A percentile compares a stretch with the other conserved stretches of the same genome.
phyloP scores from a whole-genome alignment of 2,113 vertebrate species.

The Pseudorectes ferrugineus region DNA sequence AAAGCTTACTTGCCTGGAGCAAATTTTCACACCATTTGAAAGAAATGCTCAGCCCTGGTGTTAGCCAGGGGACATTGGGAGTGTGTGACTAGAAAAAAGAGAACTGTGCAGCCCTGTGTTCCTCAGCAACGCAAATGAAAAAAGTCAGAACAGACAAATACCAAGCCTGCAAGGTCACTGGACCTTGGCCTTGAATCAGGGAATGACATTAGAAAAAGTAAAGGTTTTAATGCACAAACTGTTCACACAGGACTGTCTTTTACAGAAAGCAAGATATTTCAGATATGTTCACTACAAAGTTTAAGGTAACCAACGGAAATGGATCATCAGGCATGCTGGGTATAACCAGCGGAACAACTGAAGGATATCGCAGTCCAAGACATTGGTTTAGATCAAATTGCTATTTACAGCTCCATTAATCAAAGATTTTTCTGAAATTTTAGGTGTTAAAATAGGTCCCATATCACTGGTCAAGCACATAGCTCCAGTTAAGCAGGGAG shows the following conservation, averaged over 20 bases:
- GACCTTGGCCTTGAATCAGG: neutral
- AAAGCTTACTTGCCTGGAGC: neutral
- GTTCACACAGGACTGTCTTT: neutral
- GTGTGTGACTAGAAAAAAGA: neutral
- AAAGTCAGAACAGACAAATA: neutral
- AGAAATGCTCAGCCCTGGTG: neutral
- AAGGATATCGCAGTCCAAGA: neutral
- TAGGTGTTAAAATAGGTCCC: neutral
- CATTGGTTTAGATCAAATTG: neutral
- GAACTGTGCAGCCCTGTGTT: neutral
- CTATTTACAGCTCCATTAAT: neutral
- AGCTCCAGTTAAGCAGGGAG: neutral
- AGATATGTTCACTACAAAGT: neutral
- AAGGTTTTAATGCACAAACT: neutral
- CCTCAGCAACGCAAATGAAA: neutral
- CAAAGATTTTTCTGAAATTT: neutral
- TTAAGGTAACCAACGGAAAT: neutral
- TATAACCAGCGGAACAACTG: neutral
- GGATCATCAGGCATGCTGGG: neutral
- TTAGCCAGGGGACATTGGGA: neutral
- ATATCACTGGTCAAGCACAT: neutral
- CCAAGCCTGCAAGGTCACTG: neutral
- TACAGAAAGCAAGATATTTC: neutral
- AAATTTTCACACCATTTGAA: neutral
- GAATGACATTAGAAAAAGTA: neutral